Percentiles rank a stretch among this genome's conserved stretches.
phyloP scores from a whole-genome alignment of 2,888 invertebrate species.

The Antheraea yamamai region DNA sequence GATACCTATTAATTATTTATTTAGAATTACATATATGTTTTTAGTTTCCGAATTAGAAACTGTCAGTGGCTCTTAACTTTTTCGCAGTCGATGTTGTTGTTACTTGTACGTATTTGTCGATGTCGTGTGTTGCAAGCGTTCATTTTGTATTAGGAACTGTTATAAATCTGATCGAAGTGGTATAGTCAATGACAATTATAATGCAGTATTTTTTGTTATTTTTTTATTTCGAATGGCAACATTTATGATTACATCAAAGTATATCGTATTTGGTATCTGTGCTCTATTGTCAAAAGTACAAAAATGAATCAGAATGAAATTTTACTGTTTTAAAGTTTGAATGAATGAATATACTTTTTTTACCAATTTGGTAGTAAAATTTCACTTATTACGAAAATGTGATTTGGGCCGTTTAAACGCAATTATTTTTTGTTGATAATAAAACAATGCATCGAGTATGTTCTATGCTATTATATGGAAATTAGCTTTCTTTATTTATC shows the following conservation, averaged over 20 bases:
- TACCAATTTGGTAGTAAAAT: too few relatives aligned
- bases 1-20: not conserved
- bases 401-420: too few relatives aligned
- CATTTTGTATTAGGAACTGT: not conserved
- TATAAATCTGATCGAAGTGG: not conserved
- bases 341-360: too few relatives aligned
- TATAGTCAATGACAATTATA: not conserved
- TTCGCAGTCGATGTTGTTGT: not conserved
- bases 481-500: not conserved
- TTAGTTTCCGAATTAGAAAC: not conserved
- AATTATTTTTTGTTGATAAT: too few relatives aligned
- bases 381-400: too few relatives aligned
- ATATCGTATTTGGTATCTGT: too few relatives aligned
- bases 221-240: not conserved
- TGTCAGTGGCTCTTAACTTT: not conserved
- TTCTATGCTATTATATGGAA: too few relatives aligned
- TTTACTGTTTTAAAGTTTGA: too few relatives aligned
- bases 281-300: too few relatives aligned
- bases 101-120: not conserved
- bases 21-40: not conserved
- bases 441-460: too few relatives aligned
- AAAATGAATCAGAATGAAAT: too few relatives aligned
- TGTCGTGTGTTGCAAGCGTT: not conserved
- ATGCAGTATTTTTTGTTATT: not conserved
- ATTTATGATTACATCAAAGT: not conserved